Evolutionary conservation across 2,888 invertebrate species (phyloP).

Genomic region (Metellina segmentata): DNA sequence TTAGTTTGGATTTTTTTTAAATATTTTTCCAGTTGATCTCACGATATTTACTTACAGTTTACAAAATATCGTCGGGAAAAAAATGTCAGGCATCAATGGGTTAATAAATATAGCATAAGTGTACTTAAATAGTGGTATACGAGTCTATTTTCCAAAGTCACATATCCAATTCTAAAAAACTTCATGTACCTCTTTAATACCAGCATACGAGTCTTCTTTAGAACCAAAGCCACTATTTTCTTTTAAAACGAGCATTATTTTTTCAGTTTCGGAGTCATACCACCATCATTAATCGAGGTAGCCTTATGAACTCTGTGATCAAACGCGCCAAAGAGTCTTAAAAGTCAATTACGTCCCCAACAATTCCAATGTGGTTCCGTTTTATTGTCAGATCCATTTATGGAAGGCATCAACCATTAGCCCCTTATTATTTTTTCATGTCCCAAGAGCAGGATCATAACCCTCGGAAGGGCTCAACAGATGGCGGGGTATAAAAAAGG

Average conservation of each 20-base stretch:
- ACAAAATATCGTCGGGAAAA: too few relatives aligned
- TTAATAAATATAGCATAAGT: too few relatives aligned
- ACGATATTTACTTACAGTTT: too few relatives aligned
- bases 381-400: constrained; percentile 39
- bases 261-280: not conserved
- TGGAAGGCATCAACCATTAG: not conserved
- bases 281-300: not conserved
- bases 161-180: not conserved
- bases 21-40: too few relatives aligned
- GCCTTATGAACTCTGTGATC: not conserved
- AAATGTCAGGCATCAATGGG: too few relatives aligned
- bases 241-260: not conserved
- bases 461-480: constrained; percentile 37
- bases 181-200: not conserved
- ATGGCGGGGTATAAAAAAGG: constrained; percentile 44
- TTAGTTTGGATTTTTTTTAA: too few relatives aligned
- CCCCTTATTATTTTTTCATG: constrained; percentile 53
- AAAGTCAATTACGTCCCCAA: constrained; percentile 34
- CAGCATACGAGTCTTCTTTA: not conserved
- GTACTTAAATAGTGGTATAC: too few relatives aligned
- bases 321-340: constrained; percentile 1
- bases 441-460: not conserved
- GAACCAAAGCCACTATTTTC: not conserved
- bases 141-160: not conserved
- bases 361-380: constrained; percentile 9